Base-by-base conservation (phyloP, 2,888 invertebrate species). In the Drosophila meridiana region DNA sequence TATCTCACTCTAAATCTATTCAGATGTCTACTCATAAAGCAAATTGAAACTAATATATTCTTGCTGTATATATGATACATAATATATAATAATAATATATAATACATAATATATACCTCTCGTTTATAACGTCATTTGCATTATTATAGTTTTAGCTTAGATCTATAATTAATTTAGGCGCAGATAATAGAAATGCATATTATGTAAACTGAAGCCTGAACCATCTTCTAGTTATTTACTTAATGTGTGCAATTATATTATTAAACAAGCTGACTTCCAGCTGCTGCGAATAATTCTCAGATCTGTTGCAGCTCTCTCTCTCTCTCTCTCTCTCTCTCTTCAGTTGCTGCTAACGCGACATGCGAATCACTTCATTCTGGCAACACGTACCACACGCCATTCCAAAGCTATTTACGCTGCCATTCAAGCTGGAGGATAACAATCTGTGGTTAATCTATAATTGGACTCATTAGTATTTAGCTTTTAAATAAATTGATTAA, bases 401-500 rank as follows among this genome's bases (percentile, higher is more conserved):
- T 67, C 42, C 68, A 56, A 2, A 58, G 36, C 52, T 63, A 52
- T 63, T 79, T 62, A 59, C 59, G 63, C 40, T 62, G 69, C 70
- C 70, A 70, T 67, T 75, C 53, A 38, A 52, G 63, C 11, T 60
- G 52, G 64, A 43, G 58, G 69, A 79, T 80, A 76, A 76, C 68
- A 63, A 79, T 73, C 62, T 55, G 50, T 48, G 79, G 48, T 26
- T 73, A 69, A 61, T 65, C 55, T 78, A 58, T 62, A 80, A 78
- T 78, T 80, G 71, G 67, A 56, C 68, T 82, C 79, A 78, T 82
- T 75, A 75, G 68, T 68, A 73, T 80, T 80, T 56, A 36, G 58
- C 75, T 69, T 80, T 69, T 73, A 82, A 81, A 76, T 79, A 71
- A 82, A 81, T 79, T 80, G 82, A 80, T 82, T 80, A 80, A 79